These are phyloP conservation scores for Adela reaumurella DNA, from an alignment of 2,888 invertebrate genomes.

Conservation along the genomic window DNA sequence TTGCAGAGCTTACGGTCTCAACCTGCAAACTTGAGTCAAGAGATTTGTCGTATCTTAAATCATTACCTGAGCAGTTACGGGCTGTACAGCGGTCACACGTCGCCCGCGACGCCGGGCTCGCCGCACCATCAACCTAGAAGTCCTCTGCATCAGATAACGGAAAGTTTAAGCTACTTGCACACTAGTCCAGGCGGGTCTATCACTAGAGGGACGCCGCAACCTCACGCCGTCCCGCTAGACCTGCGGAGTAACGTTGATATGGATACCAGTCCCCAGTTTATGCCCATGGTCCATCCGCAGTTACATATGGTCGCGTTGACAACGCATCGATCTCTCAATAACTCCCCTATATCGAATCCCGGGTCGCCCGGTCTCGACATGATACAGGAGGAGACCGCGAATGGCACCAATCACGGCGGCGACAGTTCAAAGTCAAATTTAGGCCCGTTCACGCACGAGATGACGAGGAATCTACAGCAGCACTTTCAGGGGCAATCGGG, in stretches of 20 bases:
- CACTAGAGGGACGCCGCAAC: constrained; percentile 67
- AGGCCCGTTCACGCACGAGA: constrained; percentile 18
- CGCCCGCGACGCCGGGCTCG: constrained; percentile 28
- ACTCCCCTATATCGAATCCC: constrained; percentile 61
- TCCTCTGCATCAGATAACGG: constrained; percentile 64
- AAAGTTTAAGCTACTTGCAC: constrained; percentile 70
- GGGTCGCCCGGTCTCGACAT: constrained; percentile 70
- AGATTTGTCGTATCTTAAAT: constrained; percentile 26
- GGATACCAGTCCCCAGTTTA: constrained; percentile 38
- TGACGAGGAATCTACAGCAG: constrained; percentile 25
- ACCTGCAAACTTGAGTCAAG: constrained; percentile 30
- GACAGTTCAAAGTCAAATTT: constrained; percentile 9
- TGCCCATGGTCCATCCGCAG: constrained; percentile 44
- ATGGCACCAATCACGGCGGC: constrained; percentile 29
- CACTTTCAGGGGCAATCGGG: constrained; percentile 24
- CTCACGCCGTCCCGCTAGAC: constrained; percentile 53
- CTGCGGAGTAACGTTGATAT: constrained; percentile 50
- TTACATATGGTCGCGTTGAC: constrained; percentile 34
- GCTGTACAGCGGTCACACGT: constrained; percentile 24
- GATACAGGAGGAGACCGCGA: constrained; percentile 66
- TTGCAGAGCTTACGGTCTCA: constrained; percentile 33
- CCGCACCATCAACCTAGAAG: constrained; percentile 23
- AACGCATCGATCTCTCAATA: constrained; percentile 54
- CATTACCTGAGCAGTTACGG: constrained; percentile 28
- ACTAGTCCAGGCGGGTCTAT: constrained; percentile 67